Base-by-base conservation (phyloP, 2,888 invertebrate species). In the Ischnura elegans region DNA sequence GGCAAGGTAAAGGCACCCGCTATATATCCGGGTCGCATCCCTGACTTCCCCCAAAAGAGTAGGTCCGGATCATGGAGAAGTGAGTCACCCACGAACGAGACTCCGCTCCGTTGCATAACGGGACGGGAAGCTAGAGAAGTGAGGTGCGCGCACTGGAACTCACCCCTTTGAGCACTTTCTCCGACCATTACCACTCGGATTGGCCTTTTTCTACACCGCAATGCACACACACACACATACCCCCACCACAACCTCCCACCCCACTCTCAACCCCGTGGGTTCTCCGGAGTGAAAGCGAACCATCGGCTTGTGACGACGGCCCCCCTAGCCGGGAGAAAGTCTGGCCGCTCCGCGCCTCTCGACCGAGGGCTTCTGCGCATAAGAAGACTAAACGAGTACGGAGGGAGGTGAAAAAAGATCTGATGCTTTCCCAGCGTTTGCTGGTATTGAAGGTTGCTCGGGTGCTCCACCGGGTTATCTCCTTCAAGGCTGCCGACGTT, bases 111-210 rank as follows among this genome's bases (percentile, higher is more conserved):
- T 76, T 76, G 76, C 76, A 36, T 76, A 76, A 76, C 76, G 76
- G 76, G 36, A 76, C 76, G 76, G 76, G n/a, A 76, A 66, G 29
- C 66, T n/a, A 0, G 29, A 36, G 36, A 76, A 36, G 4, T 36
- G n/a, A 36, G 6, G 76, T 13, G 29, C n/a, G 36, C 76, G 13
- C 76, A 36, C 36, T 36, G 76, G 76, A 36, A 76, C 29, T 76
- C 76, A 36, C n/a, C 36, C 76, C 76, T 36, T 2, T 4, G 51
- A 25, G 36, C 29, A 76, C 76, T 76, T 76, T 76, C 76, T 76
- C 76, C 76, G 76, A 13, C 76, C 76, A 76, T 76, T 76, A 61
- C 61, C 61, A 76, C 76, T 76, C 36, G 76, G 76, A 76, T 76
- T 36, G 13, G 16, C 10, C 76, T 76, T 76, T 76, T 76, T 76